Base-by-base conservation (phyloP, 1,140 invertebrate genomes). In the Chironomus striatipennis region DNA sequence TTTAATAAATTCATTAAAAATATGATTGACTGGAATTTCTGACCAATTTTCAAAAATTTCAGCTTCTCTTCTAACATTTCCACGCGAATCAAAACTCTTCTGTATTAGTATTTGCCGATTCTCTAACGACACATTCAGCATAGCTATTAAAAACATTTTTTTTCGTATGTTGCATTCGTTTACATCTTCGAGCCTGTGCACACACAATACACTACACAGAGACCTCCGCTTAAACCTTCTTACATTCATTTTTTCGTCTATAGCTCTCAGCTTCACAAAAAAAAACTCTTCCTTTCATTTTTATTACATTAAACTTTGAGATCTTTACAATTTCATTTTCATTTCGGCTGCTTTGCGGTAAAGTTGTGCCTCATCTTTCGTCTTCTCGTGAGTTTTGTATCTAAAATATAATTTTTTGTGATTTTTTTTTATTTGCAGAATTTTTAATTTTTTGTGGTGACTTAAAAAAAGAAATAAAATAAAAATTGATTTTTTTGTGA, bases 251-350 rank as follows among this genome's bases (percentile, higher is more conserved):
- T 57, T 47, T 57, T 57, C n/a, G 12, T 57, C 47, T 57, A 5
- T 5, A 57, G 12, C 47, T n/a, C 47, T 57, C n/a, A 12, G 47
- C 12, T 15, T 57, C 43, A n/a, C n/a, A n/a, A n/a, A n/a, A n/a
- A 5, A n/a, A 57, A 70, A 20, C 65, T 70, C 65, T 70, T 70
- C 65, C 65, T 70, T 70, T 70, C 65, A 70, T 70, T 70, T 70
- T 70, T 70, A 70, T 70, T 70, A 70, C n/a, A 70, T 70, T 70
- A 18, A 70, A 70, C 65, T 9, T 70, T 70, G 20, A 70, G 65
- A 70, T 70, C 20, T 70, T 70, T 70, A 70, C 65, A 70, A 70
- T 70, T 70, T 70, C 65, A 70, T 70, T 70, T 70, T 70, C 65
- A 70, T 70, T 70, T 70, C 65, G 65, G 20, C 65, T 70, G 65